Conservation (phyloP, 2,113 vertebrate species). For the Sorex araneus region DNA sequence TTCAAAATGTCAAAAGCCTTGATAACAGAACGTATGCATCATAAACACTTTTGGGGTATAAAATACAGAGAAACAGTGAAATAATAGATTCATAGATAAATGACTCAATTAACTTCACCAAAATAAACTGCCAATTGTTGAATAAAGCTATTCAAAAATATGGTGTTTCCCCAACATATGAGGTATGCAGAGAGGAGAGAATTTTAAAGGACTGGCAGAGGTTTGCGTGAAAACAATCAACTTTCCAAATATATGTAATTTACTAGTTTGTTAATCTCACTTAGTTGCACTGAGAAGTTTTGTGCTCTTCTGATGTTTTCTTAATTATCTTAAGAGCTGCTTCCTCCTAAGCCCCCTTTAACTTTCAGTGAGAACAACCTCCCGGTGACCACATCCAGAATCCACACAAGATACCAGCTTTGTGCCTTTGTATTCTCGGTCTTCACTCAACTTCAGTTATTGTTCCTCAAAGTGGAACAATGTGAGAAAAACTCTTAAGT, state of each 20-base stretch:
- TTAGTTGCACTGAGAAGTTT: background rate
- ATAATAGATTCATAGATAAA: conserved; percentile 6
- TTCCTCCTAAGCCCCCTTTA: background rate
- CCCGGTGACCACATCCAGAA: background rate
- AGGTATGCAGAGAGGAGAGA: background rate
- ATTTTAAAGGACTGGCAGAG: background rate
- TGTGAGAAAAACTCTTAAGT: background rate
- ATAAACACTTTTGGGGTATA: conserved; percentile 23
- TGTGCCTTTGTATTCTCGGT: background rate
- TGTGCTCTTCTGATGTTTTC: background rate
- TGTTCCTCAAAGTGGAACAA: background rate
- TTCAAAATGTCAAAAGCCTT: conserved; percentile 71
- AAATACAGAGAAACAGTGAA: conserved; percentile 12
- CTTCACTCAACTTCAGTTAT: no score
- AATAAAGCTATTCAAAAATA: conserved; percentile 25
- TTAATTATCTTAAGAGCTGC: background rate
- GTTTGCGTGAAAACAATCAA: background rate
- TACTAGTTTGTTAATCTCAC: background rate
- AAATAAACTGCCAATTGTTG: background rate
- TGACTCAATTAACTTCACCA: background rate
- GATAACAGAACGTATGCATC: background rate
- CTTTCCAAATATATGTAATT: background rate
- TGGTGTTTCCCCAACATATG: background rate
- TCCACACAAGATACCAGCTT: background rate
- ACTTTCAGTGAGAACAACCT: background rate